Percentiles rank a stretch among this genome's conserved stretches.
These are phyloP conservation scores for Diabrotica balteata DNA, from an alignment of 2,888 invertebrate genomes.

Conservation along the genomic window DNA sequence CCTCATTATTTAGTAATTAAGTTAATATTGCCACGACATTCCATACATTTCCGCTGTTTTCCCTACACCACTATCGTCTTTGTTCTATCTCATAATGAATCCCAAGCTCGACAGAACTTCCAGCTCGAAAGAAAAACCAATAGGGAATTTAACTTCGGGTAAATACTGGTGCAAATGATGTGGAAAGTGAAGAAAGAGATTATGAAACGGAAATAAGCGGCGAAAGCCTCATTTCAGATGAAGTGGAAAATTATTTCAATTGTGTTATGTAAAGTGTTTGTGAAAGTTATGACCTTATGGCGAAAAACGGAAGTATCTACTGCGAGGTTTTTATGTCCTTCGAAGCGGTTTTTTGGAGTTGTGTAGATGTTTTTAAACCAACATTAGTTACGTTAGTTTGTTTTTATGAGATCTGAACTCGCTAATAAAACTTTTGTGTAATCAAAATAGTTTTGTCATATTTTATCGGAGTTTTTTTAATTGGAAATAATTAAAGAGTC, in stretches of 20 bases:
- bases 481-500: too few relatives aligned
- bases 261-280: conserved; percentile 4
- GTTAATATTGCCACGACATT: too few relatives aligned
- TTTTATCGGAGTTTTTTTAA: too few relatives aligned
- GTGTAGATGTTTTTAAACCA: too few relatives aligned
- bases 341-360: too few relatives aligned
- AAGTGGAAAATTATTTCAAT: conserved; percentile 14
- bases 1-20: too few relatives aligned
- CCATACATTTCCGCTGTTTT: too few relatives aligned
- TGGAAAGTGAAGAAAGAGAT: conserved; percentile 7
- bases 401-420: background rate
- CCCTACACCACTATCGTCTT: background rate
- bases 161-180: conserved; percentile 7
- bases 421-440: too few relatives aligned
- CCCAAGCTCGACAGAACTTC: background rate
- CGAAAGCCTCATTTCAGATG: conserved; percentile 1
- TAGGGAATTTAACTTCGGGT: background rate
- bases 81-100: background rate
- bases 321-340: too few relatives aligned
- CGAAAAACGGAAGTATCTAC: background rate
- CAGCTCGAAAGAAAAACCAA: background rate
- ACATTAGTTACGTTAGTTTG: background rate
- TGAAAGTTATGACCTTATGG: background rate
- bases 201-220: background rate
- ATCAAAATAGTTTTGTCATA: too few relatives aligned